Percentiles rank a stretch among this genome's conserved stretches.
Evolutionary conservation across 2,797 vertebrate species (phyloP).

Genomic region (Rhinella marina): DNA sequence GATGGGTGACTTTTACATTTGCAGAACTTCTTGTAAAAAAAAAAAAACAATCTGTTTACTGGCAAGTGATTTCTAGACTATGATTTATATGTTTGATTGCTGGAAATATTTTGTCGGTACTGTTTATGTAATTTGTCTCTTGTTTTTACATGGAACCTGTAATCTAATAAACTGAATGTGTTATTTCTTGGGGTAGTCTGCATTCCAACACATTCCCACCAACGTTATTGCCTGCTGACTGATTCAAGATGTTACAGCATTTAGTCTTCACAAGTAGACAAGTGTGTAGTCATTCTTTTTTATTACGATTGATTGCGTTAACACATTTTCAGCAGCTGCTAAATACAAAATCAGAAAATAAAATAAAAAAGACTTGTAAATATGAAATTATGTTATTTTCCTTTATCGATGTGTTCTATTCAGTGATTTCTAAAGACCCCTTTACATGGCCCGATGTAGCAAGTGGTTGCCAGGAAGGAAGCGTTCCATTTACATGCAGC

Average conservation of each 20-base stretch:
- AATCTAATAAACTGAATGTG: slow-evolving; percentile 4
- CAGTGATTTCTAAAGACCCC: too few relatives aligned
- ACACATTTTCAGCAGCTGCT: not conserved
- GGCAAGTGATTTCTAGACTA: not conserved
- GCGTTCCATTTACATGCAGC: too few relatives aligned
- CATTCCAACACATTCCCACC: not conserved
- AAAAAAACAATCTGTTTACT: slow-evolving; percentile 15
- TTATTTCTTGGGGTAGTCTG: not conserved
- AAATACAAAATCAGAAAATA: not conserved
- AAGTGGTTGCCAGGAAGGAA: too few relatives aligned
- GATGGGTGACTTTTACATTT: slow-evolving; percentile 19
- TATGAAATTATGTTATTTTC: too few relatives aligned
- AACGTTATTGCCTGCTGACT: not conserved
- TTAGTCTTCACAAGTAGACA: not conserved
- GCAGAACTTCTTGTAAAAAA: slow-evolving; percentile 21
- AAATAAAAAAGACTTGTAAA: too few relatives aligned
- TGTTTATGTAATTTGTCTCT: not conserved
- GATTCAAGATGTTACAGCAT: not conserved
- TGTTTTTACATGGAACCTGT: not conserved
- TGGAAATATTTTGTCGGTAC: not conserved
- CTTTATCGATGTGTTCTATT: too few relatives aligned
- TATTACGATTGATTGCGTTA: not conserved
- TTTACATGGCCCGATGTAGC: too few relatives aligned
- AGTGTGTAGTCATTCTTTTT: not conserved
- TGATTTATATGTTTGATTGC: not conserved